phyloP scores from a whole-genome alignment of 2,888 invertebrate species.

The Phragmatobia fuliginosa region DNA sequence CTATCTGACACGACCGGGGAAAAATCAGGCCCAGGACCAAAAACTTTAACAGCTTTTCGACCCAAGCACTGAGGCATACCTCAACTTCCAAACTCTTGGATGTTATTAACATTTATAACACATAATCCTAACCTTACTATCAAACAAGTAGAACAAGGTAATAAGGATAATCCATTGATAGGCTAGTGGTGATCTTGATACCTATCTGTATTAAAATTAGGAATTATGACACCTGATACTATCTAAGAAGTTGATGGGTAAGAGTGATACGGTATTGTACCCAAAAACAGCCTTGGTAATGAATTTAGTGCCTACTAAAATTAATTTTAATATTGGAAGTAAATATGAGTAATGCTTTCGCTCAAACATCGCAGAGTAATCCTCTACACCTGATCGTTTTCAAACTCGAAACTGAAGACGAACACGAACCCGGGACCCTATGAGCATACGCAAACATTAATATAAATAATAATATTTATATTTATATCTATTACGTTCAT shows the following conservation, averaged over 20 bases:
- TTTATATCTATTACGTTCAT: too few relatives aligned
- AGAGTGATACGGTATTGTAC: neutral
- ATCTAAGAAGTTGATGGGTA: neutral
- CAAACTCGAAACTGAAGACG: too few relatives aligned
- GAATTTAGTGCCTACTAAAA: neutral
- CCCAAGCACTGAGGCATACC: too few relatives aligned
- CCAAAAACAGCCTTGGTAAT: neutral
- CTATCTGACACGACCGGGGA: too few relatives aligned
- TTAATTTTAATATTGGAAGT: neutral
- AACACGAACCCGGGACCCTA: too few relatives aligned
- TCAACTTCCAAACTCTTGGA: too few relatives aligned
- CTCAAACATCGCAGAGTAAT: too few relatives aligned
- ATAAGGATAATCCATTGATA: slow-evolving; percentile 1
- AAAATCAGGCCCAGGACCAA: too few relatives aligned
- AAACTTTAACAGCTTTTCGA: too few relatives aligned
- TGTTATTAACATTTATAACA: too few relatives aligned
- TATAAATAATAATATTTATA: neutral
- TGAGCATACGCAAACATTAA: neutral
- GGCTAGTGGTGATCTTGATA: slow-evolving; percentile 1
- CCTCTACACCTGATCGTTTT: too few relatives aligned
- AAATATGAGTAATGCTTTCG: neutral
- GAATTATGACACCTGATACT: neutral
- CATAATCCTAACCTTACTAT: neutral
- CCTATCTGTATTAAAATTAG: neutral
- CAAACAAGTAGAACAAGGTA: neutral